Evolutionary conservation across 2,888 invertebrate species (phyloP).

Genomic region (Coremacera marginata): DNA sequence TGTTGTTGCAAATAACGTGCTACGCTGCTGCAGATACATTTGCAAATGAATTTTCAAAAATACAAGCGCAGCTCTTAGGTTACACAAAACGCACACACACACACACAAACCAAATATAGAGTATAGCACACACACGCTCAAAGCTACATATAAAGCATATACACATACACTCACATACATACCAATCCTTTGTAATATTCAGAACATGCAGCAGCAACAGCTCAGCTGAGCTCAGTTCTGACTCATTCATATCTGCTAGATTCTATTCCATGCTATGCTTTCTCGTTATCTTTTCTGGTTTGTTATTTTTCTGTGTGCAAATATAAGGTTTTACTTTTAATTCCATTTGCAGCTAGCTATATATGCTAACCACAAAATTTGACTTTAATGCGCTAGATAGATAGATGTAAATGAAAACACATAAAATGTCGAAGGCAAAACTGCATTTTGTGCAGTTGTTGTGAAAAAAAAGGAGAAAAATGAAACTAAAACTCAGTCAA

Average conservation of each 20-base stretch:
- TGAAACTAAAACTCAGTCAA: background rate
- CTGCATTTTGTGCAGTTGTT: too few species aligned
- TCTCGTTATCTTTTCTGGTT: background rate
- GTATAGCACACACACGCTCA: background rate
- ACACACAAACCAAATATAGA: background rate
- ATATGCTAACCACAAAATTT: background rate
- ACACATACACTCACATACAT: background rate
- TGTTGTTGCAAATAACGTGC: conserved; percentile 12
- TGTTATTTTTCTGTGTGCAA: background rate
- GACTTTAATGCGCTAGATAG: conserved; percentile 13
- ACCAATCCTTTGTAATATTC: background rate
- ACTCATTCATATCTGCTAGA: conserved; percentile 9
- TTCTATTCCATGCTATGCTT: background rate
- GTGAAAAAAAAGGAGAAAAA: background rate
- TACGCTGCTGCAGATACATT: conserved; percentile 27
- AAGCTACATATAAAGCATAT: background rate
- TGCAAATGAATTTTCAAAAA: conserved; percentile 19
- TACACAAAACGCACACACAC: background rate
- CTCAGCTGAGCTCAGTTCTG: conserved; percentile 12
- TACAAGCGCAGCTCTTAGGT: too few species aligned
- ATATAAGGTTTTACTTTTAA: background rate
- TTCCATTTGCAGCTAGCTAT: background rate
- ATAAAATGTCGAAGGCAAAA: background rate
- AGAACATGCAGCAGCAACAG: background rate
- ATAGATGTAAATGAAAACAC: conserved; percentile 22